Percentiles rank a stretch among this genome's conserved stretches.
phyloP scores from a whole-genome alignment of 2,113 vertebrate genomes.

The Istiophorus platypterus region DNA sequence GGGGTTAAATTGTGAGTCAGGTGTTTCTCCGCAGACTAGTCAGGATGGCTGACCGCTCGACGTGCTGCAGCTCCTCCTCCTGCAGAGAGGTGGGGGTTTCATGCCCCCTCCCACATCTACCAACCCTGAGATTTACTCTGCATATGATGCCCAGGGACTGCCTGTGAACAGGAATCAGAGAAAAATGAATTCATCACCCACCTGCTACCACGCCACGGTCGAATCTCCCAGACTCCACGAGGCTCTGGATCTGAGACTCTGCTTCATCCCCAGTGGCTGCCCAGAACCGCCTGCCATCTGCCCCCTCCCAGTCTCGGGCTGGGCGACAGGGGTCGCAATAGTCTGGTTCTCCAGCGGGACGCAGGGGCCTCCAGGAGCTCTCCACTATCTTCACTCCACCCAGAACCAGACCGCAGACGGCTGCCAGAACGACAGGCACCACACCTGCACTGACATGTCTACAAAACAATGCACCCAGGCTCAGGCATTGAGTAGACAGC shows the following conservation, averaged over 20 bases:
- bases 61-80: slow-evolving; percentile 71
- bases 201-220: slow-evolving; percentile 91
- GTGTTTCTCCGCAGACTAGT: slow-evolving; percentile 86
- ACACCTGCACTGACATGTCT: slow-evolving; percentile 80
- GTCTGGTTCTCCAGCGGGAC: slow-evolving; percentile 76
- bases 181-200: slow-evolving; percentile 27
- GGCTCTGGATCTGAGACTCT: slow-evolving; percentile 41
- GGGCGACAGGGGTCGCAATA: slow-evolving; percentile 87
- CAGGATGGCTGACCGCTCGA: slow-evolving; percentile 88
- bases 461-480: background rate
- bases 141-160: background rate
- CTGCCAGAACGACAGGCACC: slow-evolving; percentile 91
- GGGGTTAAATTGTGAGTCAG: slow-evolving; percentile 89
- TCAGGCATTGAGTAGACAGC: no score
- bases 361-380: slow-evolving; percentile 89
- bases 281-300: slow-evolving; percentile 84
- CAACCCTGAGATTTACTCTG: slow-evolving; percentile 78
- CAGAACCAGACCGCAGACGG: slow-evolving; percentile 88
- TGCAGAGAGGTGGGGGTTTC: slow-evolving; percentile 69
- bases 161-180: fast-evolving
- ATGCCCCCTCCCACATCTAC: slow-evolving; percentile 89
- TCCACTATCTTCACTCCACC: slow-evolving; percentile 90
- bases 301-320: slow-evolving; percentile 88
- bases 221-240: slow-evolving; percentile 88
- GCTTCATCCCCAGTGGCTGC: slow-evolving; percentile 76